Evolutionary conservation across 1,140 invertebrate species (phyloP).

Genomic region (Aphis craccivora): DNA sequence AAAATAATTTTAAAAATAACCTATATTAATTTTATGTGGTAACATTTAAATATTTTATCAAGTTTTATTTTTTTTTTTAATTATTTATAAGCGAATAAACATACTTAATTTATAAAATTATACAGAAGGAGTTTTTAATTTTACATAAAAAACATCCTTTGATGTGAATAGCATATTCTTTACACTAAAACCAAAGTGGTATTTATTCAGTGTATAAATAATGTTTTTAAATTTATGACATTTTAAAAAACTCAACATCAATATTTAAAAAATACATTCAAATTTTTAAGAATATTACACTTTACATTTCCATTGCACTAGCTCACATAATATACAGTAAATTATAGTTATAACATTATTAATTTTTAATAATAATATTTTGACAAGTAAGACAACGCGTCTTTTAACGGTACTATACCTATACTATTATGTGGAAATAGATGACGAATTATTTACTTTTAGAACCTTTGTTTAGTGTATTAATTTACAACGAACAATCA

Average conservation of each 20-base stretch:
- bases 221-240: not conserved
- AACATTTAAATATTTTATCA: not conserved
- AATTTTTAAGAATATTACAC: too few relatives aligned
- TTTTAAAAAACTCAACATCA: not conserved
- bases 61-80: not conserved
- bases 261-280: not conserved
- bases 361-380: not conserved
- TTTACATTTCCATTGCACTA: too few relatives aligned
- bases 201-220: not conserved
- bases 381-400: not conserved
- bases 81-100: conserved; percentile 14
- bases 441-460: not conserved
- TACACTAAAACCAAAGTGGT: not conserved
- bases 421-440: not conserved
- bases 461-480: not conserved
- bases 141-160: not conserved
- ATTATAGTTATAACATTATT: not conserved
- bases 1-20: not conserved
- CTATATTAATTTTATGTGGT: not conserved
- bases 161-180: not conserved
- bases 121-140: not conserved
- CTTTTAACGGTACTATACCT: not conserved
- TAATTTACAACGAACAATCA: not conserved
- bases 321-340: not conserved
- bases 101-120: not conserved